Evolutionary conservation across 2,797 vertebrate genomes (phyloP).

Genomic region (Artibeus jamaicensis): DNA sequence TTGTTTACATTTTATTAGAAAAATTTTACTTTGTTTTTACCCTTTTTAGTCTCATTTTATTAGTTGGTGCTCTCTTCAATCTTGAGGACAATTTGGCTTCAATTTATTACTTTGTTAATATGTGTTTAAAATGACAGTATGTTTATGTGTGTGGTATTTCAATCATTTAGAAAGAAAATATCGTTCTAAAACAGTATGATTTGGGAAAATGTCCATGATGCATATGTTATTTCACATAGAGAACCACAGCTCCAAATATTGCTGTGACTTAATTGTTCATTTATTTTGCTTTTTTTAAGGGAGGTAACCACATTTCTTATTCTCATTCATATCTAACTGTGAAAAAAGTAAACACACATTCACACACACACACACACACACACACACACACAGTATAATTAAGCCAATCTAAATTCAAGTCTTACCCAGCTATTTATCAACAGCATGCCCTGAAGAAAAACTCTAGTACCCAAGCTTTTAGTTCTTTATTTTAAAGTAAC

Average conservation of each 20-base stretch:
- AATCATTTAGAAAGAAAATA: constrained; percentile 69
- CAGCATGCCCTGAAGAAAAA: neutral
- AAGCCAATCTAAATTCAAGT: neutral
- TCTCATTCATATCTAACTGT: neutral
- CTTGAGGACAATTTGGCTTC: constrained; percentile 54
- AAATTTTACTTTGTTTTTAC: neutral
- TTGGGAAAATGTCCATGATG: constrained; percentile 54
- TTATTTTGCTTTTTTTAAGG: neutral
- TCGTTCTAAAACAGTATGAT: constrained; percentile 58
- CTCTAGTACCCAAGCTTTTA: neutral
- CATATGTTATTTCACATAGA: constrained; percentile 44
- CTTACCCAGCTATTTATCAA: neutral
- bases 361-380: too few species aligned
- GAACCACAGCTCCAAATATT: neutral
- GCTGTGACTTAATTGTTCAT: neutral
- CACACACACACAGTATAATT: neutral
- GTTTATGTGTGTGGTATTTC: constrained; percentile 48
- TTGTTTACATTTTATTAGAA: neutral
- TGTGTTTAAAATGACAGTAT: constrained; percentile 51
- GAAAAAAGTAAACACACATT: neutral
- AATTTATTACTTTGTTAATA: constrained; percentile 64
- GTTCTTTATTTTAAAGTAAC: neutral
- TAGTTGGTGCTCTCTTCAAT: constrained; percentile 46
- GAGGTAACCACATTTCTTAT: neutral
- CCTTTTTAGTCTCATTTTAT: constrained; percentile 27